These are phyloP conservation scores for Pristis pectinata DNA, from an alignment of 2,797 vertebrate species.

Conservation along the genomic window DNA sequence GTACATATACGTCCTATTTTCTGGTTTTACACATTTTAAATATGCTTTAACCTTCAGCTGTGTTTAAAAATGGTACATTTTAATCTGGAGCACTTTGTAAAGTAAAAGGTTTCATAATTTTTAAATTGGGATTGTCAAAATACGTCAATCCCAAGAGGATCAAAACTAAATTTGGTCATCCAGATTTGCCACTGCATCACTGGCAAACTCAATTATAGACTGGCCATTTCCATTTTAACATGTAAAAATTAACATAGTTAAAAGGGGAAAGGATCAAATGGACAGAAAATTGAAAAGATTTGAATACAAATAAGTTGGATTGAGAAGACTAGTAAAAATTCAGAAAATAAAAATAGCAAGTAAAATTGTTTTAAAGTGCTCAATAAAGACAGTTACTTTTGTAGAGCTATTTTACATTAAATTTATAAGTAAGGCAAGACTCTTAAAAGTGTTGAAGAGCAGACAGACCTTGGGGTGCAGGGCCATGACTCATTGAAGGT, in stretches of 20 bases:
- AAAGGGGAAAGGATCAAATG: background rate
- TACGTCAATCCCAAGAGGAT: background rate
- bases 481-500: no score
- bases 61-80: background rate
- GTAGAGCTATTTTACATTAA: background rate
- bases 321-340: background rate
- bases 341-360: background rate
- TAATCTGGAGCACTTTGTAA: background rate
- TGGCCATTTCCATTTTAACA: background rate
- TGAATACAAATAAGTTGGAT: background rate
- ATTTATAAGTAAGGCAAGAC: no score
- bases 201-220: background rate
- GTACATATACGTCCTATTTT: background rate
- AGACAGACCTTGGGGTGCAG: no score
- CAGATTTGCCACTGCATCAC: background rate
- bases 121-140: background rate
- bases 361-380: background rate
- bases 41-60: background rate
- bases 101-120: background rate
- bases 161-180: background rate
- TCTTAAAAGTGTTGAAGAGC: no score
- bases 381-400: background rate
- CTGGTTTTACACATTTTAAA: background rate
- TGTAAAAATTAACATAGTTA: background rate
- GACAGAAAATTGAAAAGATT: background rate